Conservation (phyloP, 2,888 invertebrate species). For the Rotaria socialis region DNA sequence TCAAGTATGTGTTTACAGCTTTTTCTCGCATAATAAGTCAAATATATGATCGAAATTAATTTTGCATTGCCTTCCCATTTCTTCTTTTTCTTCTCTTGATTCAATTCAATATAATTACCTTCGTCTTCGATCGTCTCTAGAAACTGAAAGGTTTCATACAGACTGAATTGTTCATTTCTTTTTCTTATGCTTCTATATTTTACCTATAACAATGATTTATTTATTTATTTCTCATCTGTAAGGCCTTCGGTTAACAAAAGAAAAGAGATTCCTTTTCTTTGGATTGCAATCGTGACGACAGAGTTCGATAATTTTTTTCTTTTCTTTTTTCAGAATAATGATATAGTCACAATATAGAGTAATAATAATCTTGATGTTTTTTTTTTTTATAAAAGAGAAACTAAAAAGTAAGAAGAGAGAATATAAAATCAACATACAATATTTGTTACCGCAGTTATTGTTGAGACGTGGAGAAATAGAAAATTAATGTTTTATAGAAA, state of each 20-base stretch:
- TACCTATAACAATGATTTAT: neutral
- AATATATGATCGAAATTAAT: neutral
- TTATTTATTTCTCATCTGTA: neutral
- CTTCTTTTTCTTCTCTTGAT: neutral
- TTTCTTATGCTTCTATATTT: neutral
- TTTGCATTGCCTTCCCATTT: neutral
- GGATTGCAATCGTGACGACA: neutral
- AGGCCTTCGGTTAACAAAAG: neutral
- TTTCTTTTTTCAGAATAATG: neutral
- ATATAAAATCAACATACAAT: neutral
- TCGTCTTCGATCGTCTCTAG: neutral
- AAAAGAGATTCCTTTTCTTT: neutral
- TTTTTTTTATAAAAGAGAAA: too few relatives aligned
- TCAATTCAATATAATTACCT: neutral
- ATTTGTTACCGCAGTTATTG: neutral
- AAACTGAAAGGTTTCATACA: neutral
- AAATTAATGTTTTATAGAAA: too few relatives aligned
- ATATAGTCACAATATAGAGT: neutral
- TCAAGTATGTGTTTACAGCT: neutral
- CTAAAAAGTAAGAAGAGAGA: too few relatives aligned
- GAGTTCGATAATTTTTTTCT: neutral
- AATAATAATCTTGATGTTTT: too few relatives aligned
- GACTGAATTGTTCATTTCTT: neutral
- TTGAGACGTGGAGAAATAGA: neutral
- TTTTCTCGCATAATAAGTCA: neutral